Base-by-base conservation (phyloP, 2,113 vertebrate genomes). In the Centrocercus urophasianus region DNA sequence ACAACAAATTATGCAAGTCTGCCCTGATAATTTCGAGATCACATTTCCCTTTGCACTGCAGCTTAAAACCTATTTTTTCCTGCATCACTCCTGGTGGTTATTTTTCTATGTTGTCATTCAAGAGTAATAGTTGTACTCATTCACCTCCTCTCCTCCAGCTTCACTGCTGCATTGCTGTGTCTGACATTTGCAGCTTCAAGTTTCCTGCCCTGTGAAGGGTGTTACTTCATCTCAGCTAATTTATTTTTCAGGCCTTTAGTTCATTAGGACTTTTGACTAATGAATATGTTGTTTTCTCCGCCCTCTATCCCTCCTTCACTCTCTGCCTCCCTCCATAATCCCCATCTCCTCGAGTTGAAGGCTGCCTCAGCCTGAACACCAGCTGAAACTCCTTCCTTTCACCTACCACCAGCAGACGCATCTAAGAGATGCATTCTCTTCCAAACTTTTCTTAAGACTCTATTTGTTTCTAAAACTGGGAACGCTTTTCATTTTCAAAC, bases 401-500 rank as follows among this genome's bases (percentile, higher is more conserved):
- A 2, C 86, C 80, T 86, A 89, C 79, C 75, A 60, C 67, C 61
- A 64, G 38, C 61, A 64, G 38, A 17, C 30, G 40, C 17, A 8
- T 88, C 94, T 38, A 38, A 38, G 38, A 38, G 38, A 38, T 38
- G 38, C 38, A 38, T 38, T 42, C 4, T 90, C 83, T 95, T 88
- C 57, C 10, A 5, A 38, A 52, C 25, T 87, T 83, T 74, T 93
- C 34, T 84, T 85, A 43, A 71, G 45, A 70, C 13, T 90, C 50
- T 65, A 32, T 22, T 81, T 38, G 75, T 88, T 92, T 96, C 93
- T 96, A 95, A 93, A 96, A 86, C 57, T 69, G 70, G 43, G 28
- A 93, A 81, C 42, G 65, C 34, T 91, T 96, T 94, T 90, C 80
- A 84, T 83, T 95, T 95, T 57, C 76, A 95, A 90, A 88, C 69